phyloP scores from a whole-genome alignment of 1,140 invertebrate species.

The Temnothorax curvispinosus region DNA sequence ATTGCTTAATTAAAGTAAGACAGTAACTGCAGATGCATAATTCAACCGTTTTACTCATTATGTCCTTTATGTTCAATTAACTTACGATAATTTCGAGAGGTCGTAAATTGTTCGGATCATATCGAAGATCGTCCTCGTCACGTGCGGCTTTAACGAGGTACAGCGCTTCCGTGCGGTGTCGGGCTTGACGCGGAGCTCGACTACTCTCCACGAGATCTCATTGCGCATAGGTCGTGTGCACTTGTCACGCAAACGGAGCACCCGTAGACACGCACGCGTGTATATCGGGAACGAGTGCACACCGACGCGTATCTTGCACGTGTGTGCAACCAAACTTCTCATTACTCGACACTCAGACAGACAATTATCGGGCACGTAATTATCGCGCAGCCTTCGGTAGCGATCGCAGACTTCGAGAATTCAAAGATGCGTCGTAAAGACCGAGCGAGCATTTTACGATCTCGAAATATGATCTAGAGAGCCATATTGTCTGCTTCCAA shows the following conservation, averaged over 20 bases:
- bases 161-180: neutral
- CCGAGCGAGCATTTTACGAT: neutral
- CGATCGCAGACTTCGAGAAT: neutral
- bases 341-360: constrained; percentile 18
- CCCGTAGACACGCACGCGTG: neutral
- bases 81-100: neutral
- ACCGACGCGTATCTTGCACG: neutral
- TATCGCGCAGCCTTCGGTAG: neutral
- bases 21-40: neutral
- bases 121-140: constrained; percentile 2
- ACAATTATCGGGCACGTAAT: constrained; percentile 35
- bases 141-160: constrained; percentile 30
- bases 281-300: neutral
- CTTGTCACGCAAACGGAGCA: constrained; percentile 29
- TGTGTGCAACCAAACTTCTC: constrained; percentile 21
- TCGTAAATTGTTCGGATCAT: neutral
- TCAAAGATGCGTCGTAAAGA: constrained; percentile 1
- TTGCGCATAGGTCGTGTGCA: constrained; percentile 13
- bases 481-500: neutral
- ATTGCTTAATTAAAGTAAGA: neutral
- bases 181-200: constrained; percentile 26
- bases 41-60: neutral
- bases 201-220: constrained; percentile 49
- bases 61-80: neutral
- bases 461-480: neutral